A percentile compares a stretch with the other conserved stretches of the same genome.
Conservation (phyloP, 2,797 vertebrate species). For the Notolabrus celidotus region DNA sequence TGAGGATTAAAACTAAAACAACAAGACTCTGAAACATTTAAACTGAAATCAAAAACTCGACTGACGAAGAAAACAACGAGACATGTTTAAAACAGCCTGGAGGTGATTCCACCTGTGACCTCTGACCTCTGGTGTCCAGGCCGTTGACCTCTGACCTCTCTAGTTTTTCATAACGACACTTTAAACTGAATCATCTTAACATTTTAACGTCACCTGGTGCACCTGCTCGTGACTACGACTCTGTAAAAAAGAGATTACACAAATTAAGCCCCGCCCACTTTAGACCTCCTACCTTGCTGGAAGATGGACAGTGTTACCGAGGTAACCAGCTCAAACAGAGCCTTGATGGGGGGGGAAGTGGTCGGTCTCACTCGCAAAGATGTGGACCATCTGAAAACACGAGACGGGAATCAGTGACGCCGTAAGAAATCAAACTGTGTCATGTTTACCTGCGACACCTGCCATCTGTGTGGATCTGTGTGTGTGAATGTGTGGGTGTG, state of each 20-base stretch:
- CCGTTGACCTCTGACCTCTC: neutral
- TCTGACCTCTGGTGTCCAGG: conserved; percentile 12
- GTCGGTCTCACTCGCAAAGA: conserved; percentile 96
- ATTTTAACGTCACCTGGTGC: conserved; percentile 2
- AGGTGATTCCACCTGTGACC: conserved; percentile 1
- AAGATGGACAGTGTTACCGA: conserved; percentile 97
- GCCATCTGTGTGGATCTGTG: neutral
- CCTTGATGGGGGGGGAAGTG: conserved; percentile 98
- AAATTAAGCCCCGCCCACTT: conserved; percentile 51
- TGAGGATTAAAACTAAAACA: neutral
- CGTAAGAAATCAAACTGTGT: no score
- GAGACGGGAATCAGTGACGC: conserved; percentile 32
- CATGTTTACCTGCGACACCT: no score
- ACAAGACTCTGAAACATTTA: no score
- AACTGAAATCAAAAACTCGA: no score
- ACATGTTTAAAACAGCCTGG: no score
- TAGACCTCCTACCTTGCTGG: conserved; percentile 95
- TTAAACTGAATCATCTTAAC: neutral
- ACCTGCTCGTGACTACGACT: conserved; percentile 13
- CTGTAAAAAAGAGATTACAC: conserved; percentile 29
- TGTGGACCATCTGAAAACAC: conserved; percentile 94
- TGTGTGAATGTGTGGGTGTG: conserved; percentile 1
- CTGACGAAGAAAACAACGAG: no score
- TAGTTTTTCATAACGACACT: neutral
- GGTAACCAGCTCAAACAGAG: conserved; percentile 97